Base-by-base conservation (phyloP, 2,888 invertebrate species). In the Hemaris fuciformis region DNA sequence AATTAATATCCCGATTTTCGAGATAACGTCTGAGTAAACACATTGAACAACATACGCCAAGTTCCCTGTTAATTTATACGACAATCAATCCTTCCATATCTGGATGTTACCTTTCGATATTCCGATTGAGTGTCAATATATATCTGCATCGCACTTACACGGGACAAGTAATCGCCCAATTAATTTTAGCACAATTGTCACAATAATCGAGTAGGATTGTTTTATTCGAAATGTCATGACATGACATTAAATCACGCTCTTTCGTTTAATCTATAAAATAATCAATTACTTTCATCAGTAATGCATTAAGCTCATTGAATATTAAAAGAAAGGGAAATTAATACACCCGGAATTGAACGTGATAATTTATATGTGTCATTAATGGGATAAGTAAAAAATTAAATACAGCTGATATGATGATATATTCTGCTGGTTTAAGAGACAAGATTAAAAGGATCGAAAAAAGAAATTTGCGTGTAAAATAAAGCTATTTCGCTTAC, bases 111-210 rank as follows among this genome's bases (percentile, higher is more conserved):
- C 53, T 31, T 31, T 31, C 27, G n/a, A 27, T 53, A 31, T 27
- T 53, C 53, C 18, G 4, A n/a, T 53, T 25, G 53, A 15, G 31
- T 13, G 18, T 27, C 31, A 20, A 31, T 53, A 53, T 53, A 31
- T 53, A 53, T 31, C 18, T 31, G 18, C 27, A 53, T 53, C 27
- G 53, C 31, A 53, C 27, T 53, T 53, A 53, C 31, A 31, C 31
- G 53, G 53, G 31, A 53, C 15, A 53, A 53, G 4, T 53, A 31
- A 53, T 53, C 53, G 31, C 18, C 53, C 53, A 53, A 53, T 53
- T 31, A 53, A 53, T 53, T 48, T 53, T 31, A 53, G 18, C 18
- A 15, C 53, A 31, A 53, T 31, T 53, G 27, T 53, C 31, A 31
- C 18, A 53, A 53, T 53, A 53, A 31, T 53, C 53, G 10, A 25